Percentiles rank a stretch among this genome's conserved stretches.
Evolutionary conservation across 2,888 invertebrate species (phyloP).

Genomic region (Sisyra terminalis): DNA sequence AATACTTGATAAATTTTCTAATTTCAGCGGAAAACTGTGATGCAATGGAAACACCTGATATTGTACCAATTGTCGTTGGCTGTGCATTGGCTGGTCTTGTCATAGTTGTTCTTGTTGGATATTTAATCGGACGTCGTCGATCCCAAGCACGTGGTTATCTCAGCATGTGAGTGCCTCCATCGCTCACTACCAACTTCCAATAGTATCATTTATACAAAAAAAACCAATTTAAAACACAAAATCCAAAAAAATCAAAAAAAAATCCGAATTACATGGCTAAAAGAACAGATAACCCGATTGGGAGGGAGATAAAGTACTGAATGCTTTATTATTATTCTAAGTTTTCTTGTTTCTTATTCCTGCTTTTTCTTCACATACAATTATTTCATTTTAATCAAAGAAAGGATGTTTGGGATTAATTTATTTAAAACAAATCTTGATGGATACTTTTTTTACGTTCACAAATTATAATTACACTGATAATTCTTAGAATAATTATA

Average conservation of each 20-base stretch:
- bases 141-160: slow-evolving; percentile 71
- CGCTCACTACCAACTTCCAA: neutral
- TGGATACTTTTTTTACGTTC: too few relatives aligned
- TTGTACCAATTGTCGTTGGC: slow-evolving; percentile 95
- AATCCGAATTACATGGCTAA: neutral
- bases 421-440: too few relatives aligned
- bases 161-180: slow-evolving; percentile 50
- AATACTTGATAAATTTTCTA: slow-evolving; percentile 1
- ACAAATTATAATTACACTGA: too few relatives aligned
- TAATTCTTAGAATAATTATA: too few relatives aligned
- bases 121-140: slow-evolving; percentile 80
- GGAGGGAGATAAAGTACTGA: slow-evolving; percentile 6
- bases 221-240: slow-evolving; percentile 1
- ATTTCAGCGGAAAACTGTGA: slow-evolving; percentile 55
- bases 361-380: neutral
- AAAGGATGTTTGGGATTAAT: too few relatives aligned
- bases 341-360: too few relatives aligned
- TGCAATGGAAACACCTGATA: slow-evolving; percentile 59
- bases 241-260: neutral
- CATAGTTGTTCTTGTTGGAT: slow-evolving; percentile 79
- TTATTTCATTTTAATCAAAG: too few relatives aligned
- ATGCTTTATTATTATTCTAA: too few relatives aligned
- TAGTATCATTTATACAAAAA: slow-evolving; percentile 1
- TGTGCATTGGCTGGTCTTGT: slow-evolving; percentile 82
- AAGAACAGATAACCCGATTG: slow-evolving; percentile 2